Conservation (phyloP, 2,113 vertebrate genomes). For the Catharus bicknelli region DNA sequence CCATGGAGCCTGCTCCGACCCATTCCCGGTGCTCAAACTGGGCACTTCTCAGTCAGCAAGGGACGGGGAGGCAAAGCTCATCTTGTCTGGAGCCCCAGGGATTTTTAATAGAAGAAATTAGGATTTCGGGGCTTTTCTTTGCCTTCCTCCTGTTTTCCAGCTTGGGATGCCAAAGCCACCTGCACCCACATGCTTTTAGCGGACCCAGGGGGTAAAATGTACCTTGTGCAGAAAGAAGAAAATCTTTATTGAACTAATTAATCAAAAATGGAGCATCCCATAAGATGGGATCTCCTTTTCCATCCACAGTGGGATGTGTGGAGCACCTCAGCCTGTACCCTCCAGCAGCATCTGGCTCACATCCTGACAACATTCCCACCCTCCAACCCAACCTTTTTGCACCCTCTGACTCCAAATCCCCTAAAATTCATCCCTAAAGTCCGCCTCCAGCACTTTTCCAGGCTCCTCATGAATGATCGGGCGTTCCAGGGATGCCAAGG, state of each 20-base stretch:
- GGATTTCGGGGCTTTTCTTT: not conserved
- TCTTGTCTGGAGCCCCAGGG: not conserved
- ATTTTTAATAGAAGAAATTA: not conserved
- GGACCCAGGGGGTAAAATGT: not conserved
- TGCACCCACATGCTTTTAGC: accelerated
- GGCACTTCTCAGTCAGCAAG: not conserved
- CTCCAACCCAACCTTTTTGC: not conserved
- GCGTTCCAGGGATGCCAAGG: not conserved
- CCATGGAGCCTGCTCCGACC: not conserved
- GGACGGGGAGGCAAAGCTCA: not conserved
- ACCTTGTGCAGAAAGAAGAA: not conserved
- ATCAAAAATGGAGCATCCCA: accelerated
- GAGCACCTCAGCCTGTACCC: accelerated
- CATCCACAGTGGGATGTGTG: accelerated
- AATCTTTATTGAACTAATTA: not conserved
- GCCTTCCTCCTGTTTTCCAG: not conserved
- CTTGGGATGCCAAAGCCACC: not conserved
- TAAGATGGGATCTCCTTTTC: not conserved
- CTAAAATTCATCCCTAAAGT: not conserved
- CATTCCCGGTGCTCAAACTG: not conserved
- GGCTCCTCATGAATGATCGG: accelerated
- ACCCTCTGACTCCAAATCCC: accelerated
- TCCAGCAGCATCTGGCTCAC: not conserved
- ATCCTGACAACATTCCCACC: accelerated
- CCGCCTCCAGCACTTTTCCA: not conserved